Base-by-base conservation (phyloP, 92 coral and sea anemone species). In the Diadumene lineata region DNA sequence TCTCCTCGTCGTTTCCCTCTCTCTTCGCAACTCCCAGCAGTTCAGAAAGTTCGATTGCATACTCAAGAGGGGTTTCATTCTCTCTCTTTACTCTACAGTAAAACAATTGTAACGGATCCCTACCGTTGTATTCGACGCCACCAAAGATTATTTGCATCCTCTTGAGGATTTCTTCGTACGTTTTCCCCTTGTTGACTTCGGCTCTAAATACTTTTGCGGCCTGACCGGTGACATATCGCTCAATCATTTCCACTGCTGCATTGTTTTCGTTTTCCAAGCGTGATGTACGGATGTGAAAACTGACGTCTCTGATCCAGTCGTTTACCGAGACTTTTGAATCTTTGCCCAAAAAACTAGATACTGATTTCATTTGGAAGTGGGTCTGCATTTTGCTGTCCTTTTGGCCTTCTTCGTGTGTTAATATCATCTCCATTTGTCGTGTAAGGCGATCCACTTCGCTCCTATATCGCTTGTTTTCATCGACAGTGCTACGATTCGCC, bases 151-250 rank as follows among this genome's bases (percentile, higher is more conserved):
- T 30, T 31, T 70, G 76, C 66, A 70, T 51, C 55, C 66, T 34
- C 55, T 70, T 70, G 0, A 70, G 22, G n/a, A 55, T 50, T 70
- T 51, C 76, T 23, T 53, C 31, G 28, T 70, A 70, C 25, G 10
- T 28, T 50, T 33, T 0, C 31, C 76, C 65, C 34, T 70, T 70
- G 13, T 55, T 30, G n/a, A 32, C 64, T 25, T 70, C 76, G 31
- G 64, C 64, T 50, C 76, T 50, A 29, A 70, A 70, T 11, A 53
- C 76, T 56, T 70, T 70, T 0, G 76, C 65, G 15, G 76, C 64
- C 66, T 70, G 64, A 0, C 64, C 76, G 34, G 76, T 53, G 6
- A 70, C 64, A 15, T 70, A 70, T 1, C 64, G 33, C 29, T 56
- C 76, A 25, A 70, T 18, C 34, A 70, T 23, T 10, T 70, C 76